These are phyloP conservation scores for Myiothlypis coronata DNA, from an alignment of 2,797 vertebrate species.

Conservation along the genomic window DNA sequence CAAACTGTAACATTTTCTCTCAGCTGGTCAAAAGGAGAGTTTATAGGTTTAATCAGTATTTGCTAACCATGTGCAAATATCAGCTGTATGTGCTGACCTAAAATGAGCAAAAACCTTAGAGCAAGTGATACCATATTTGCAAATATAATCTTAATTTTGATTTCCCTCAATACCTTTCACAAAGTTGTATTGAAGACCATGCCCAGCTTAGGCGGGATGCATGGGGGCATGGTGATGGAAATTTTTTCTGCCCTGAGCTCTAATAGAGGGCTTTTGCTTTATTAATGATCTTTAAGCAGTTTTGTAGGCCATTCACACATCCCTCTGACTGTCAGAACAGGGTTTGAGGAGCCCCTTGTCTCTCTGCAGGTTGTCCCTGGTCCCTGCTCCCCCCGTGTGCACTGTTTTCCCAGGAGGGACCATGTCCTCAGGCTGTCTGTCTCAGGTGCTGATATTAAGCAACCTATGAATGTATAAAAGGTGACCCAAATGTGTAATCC, in stretches of 20 bases:
- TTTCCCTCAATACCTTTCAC: neutral
- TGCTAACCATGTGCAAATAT: constrained; percentile 60
- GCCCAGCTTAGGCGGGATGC: neutral
- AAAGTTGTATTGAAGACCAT: neutral
- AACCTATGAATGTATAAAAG: neutral
- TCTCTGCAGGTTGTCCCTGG: neutral
- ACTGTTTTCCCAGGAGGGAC: fast-evolving
- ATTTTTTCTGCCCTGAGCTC: neutral
- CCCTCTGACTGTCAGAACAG: neutral
- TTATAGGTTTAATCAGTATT: constrained; percentile 40
- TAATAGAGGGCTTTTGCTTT: neutral
- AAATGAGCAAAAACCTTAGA: neutral
- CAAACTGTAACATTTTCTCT: neutral
- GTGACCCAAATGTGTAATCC: neutral
- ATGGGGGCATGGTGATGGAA: neutral
- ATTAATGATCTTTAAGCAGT: neutral
- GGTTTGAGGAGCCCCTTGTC: neutral
- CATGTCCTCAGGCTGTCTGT: fast-evolving
- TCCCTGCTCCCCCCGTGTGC: neutral
- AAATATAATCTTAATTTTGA: neutral
- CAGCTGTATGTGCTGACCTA: neutral
- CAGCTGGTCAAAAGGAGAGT: constrained; percentile 28
- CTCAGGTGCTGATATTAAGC: neutral
- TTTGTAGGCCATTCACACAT: neutral
- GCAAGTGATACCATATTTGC: neutral